Base-by-base conservation (phyloP, 2,888 invertebrate species). In the Nomada hirtipes region DNA sequence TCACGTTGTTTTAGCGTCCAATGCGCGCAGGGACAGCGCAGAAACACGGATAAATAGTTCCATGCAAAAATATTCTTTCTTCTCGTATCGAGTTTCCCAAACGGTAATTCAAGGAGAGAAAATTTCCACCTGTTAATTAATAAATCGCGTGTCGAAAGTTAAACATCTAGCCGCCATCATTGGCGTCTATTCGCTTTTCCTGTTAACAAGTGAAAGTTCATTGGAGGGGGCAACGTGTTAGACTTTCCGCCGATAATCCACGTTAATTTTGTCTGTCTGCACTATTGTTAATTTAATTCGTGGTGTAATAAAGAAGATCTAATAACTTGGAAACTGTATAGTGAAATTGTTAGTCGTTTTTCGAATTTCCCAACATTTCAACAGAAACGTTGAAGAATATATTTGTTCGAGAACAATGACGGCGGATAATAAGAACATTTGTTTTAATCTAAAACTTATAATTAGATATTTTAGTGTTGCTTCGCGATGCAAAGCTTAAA, bases 141-240 rank as follows among this genome's bases (percentile, higher is more conserved):
- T 68, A 60, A 52, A 59, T 76, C 64, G 50, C 57, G 20, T 20
- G 69, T 61, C 63, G 77, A 76, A 76, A 70, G 79, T 59, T 79
- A 77, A 76, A 50, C 60, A 53, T 26, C 23, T 61, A 20, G 44
- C 55, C 23, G 44, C 52, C 67, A 74, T 26, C 59, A 79, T 76
- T 64, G 53, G 42, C 44, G 36, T 44, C 44, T 55, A 52, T 69
- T 76, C 36, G 64, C 63, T 63, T 71, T 76, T 44, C 60, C 44
- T 29, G 57, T 42, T 70, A 76, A 76, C 77, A 64, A 79, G 79
- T 79, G 79, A 79, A 79, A 79, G 79, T 64, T 77, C 57, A 13
- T 52, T 36, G 15, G 69, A 60, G 18, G n/a, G 70, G 59, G 18
- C 50, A 50, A 29, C n/a, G 18, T 42, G 59, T 53, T 50, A 61